phyloP scores from a whole-genome alignment of 2,797 vertebrate genomes.

The Gadopsis bispinosus region DNA sequence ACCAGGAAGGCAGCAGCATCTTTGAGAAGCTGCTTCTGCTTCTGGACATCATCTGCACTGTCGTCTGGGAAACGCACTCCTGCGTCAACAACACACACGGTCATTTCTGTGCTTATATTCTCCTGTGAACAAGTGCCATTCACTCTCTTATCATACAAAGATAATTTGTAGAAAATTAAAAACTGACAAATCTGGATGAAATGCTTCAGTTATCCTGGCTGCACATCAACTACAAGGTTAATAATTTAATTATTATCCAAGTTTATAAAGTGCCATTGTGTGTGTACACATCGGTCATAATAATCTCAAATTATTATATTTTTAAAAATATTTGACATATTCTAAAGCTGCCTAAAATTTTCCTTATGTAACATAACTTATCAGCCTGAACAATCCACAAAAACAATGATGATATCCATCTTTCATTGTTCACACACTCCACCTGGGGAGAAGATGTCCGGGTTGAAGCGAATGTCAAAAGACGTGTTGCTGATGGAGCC shows the following conservation, averaged over 20 bases:
- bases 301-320: no score
- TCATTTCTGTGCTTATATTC: background rate
- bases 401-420: background rate
- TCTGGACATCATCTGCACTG: slow-evolving; percentile 89
- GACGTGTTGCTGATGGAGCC: slow-evolving; percentile 95
- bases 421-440: background rate
- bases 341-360: background rate
- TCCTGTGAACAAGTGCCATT: background rate
- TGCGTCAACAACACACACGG: slow-evolving; percentile 61
- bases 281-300: no score
- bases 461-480: slow-evolving; percentile 98
- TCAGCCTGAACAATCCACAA: background rate
- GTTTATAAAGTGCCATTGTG: background rate
- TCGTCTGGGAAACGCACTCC: slow-evolving; percentile 95
- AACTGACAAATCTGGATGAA: background rate
- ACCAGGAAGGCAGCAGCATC: slow-evolving; percentile 94
- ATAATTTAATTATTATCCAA: background rate
- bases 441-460: slow-evolving; percentile 99
- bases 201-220: background rate
- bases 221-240: background rate
- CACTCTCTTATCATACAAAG: background rate
- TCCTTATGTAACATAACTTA: background rate
- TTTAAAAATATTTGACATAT: background rate
- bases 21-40: slow-evolving; percentile 97
- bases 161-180: background rate